Percentiles rank a stretch among this genome's conserved stretches.
Conservation (phyloP, 2,888 invertebrate species). For the Meiosimyza platycephala region DNA sequence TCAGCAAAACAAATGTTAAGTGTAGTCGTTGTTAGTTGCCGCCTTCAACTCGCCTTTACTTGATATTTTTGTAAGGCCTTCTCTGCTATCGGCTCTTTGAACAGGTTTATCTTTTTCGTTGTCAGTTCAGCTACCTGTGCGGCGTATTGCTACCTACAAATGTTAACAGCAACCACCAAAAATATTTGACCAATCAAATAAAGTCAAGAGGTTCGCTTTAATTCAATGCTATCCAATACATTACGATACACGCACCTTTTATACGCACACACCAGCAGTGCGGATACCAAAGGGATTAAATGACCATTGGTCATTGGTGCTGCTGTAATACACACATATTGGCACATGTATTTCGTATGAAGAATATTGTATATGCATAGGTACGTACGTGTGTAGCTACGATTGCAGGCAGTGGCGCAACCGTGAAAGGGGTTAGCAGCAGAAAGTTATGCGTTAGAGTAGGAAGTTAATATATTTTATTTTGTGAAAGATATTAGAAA, state of each 20-base stretch:
- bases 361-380: too few species aligned
- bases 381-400: too few species aligned
- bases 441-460: too few species aligned
- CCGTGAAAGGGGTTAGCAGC: too few species aligned
- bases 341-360: too few species aligned
- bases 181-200: constrained; percentile 28
- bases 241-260: constrained; percentile 11
- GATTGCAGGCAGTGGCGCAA: too few species aligned
- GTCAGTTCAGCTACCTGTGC: constrained; percentile 7
- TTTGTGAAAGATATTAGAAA: too few species aligned
- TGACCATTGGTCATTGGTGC: constrained; percentile 19
- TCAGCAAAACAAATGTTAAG: too few species aligned
- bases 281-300: background rate
- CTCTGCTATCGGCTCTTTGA: background rate
- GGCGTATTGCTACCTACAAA: background rate
- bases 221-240: background rate
- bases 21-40: too few species aligned
- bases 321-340: background rate
- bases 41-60: too few species aligned
- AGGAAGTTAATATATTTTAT: too few species aligned
- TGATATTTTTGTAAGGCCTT: too few species aligned
- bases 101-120: constrained; percentile 15
- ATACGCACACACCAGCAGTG: constrained; percentile 1
- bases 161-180: constrained; percentile 38
- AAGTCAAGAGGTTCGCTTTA: background rate